A percentile compares a stretch with the other conserved stretches of the same genome.
Conservation (phyloP, 2,113 vertebrate genomes). For the Ploceus nigricollis region DNA sequence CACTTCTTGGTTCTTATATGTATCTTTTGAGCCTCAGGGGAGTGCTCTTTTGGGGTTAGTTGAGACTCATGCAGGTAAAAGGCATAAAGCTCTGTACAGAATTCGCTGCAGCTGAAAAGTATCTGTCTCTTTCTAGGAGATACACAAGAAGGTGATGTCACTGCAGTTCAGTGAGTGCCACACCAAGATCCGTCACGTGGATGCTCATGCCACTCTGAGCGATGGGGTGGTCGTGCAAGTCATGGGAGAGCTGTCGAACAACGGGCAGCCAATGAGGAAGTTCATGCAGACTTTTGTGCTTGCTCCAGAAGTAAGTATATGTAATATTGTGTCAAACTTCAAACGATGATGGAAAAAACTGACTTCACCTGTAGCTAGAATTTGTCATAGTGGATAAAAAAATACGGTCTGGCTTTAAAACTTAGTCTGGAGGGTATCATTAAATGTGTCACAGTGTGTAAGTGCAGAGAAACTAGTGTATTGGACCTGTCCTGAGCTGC, state of each 20-base stretch:
- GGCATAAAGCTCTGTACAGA: not conserved
- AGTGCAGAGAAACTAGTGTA: not conserved
- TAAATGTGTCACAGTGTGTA: not conserved
- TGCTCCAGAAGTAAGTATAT: conserved; percentile 87
- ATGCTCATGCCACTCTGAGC: conserved; percentile 92
- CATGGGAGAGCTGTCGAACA: conserved; percentile 95
- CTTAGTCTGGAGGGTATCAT: not conserved
- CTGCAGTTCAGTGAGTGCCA: conserved; percentile 97
- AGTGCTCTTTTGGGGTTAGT: not conserved
- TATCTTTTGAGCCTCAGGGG: not conserved
- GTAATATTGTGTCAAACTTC: not conserved
- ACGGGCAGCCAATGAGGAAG: conserved; percentile 93
- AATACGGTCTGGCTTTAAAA: not conserved
- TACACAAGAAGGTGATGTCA: conserved; percentile 99
- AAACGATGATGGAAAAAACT: not conserved
- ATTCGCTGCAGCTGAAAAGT: not conserved
- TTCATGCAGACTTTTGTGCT: conserved; percentile 99
- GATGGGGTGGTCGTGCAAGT: conserved; percentile 97
- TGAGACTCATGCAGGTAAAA: rapidly evolving
- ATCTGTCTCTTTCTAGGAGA: conserved; percentile 77
- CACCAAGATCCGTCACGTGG: conserved; percentile 97
- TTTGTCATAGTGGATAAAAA: not conserved
- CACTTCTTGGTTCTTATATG: not conserved
- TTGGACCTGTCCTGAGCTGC: not conserved
- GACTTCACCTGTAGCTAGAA: not conserved